Conservation (phyloP, 2,113 vertebrate genomes). For the Scartelaos histophorus region DNA sequence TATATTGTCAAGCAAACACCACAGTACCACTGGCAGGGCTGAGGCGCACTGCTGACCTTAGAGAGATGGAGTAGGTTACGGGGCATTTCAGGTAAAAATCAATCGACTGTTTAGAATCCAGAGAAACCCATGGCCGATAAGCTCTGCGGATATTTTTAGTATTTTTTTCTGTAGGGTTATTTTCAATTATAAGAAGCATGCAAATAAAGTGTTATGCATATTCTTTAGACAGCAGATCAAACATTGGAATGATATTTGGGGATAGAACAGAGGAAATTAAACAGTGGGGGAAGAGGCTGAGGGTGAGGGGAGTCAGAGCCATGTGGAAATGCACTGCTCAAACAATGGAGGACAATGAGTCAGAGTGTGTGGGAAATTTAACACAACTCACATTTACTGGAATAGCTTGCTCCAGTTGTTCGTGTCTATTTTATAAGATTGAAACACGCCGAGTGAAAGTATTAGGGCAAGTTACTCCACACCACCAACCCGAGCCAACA, state of each 20-base stretch:
- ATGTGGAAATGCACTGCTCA: neutral
- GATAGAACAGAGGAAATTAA: slow-evolving; percentile 34
- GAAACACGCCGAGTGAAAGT: neutral
- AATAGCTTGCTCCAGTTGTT: neutral
- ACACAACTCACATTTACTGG: neutral
- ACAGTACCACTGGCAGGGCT: no score
- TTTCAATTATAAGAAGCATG: neutral
- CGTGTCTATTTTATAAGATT: neutral
- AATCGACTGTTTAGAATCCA: no score
- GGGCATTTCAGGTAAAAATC: no score
- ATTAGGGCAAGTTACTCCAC: neutral
- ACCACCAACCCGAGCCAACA: no score
- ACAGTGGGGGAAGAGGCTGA: slow-evolving; percentile 4
- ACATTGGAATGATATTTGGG: no score
- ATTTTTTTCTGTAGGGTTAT: no score
- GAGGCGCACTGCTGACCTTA: no score
- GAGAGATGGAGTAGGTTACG: no score
- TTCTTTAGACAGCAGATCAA: no score
- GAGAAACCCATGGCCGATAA: no score
- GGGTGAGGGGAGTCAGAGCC: neutral
- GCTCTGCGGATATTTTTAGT: no score
- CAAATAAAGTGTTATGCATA: slow-evolving; percentile 10
- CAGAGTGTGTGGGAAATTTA: neutral
- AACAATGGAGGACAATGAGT: neutral
- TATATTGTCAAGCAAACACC: no score